phyloP scores from a whole-genome alignment of 2,797 vertebrate species.

The Pseudochirops corinnae region DNA sequence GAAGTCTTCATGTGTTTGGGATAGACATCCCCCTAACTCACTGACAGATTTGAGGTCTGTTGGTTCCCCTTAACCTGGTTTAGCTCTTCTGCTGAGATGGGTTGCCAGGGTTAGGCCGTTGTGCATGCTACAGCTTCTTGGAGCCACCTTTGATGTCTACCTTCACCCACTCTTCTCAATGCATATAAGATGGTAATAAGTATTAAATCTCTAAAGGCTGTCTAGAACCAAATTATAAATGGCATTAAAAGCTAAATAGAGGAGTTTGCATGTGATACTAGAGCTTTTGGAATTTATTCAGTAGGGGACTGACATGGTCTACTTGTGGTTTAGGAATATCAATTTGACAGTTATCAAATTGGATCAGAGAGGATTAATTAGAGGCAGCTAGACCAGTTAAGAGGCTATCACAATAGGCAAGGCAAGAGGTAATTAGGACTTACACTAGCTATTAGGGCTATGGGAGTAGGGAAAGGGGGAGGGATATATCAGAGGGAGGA shows the following conservation, averaged over 20 bases:
- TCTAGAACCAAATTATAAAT: neutral
- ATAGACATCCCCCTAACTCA: neutral
- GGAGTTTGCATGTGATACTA: neutral
- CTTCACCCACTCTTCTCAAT: neutral
- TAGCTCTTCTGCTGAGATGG: neutral
- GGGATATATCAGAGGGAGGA: neutral
- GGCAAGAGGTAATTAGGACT: neutral
- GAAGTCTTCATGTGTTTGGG: neutral
- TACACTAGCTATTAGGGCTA: neutral
- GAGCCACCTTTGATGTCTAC: neutral
- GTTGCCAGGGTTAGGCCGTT: neutral
- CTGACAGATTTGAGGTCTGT: neutral
- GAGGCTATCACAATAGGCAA: neutral
- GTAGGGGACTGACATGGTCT: neutral
- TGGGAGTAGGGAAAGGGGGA: neutral
- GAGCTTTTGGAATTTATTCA: neutral
- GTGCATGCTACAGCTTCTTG: neutral
- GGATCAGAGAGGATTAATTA: neutral
- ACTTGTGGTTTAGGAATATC: neutral
- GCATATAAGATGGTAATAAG: neutral
- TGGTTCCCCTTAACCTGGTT: neutral
- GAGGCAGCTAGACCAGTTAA: neutral
- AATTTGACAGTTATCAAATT: neutral
- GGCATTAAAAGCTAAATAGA: neutral
- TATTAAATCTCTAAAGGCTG: neutral